Evolutionary conservation across 30 jellyfish, hydroid and myxozoan genomes (phyloP).

Genomic region (Hydra vulgaris): DNA sequence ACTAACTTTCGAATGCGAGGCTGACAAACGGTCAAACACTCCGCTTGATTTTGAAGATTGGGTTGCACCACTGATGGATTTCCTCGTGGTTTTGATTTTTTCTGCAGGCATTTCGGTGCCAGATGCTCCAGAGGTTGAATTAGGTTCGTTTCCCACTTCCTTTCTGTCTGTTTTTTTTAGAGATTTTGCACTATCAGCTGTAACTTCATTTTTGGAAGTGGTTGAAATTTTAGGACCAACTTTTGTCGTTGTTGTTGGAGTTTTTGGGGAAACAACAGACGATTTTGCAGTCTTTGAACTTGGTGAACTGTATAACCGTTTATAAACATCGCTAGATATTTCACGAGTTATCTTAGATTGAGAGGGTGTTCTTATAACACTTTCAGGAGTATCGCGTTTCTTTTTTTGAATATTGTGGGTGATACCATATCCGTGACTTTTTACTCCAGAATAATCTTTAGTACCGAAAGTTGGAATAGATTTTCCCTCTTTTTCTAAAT

Average conservation of each 20-base stretch:
- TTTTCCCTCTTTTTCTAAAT: slow-evolving; percentile 64
- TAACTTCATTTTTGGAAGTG: neutral
- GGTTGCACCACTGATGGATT: neutral
- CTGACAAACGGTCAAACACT: neutral
- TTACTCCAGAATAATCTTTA: slow-evolving; percentile 40
- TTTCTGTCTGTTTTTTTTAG: neutral
- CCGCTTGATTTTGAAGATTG: slow-evolving; percentile 8
- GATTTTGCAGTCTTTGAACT: neutral
- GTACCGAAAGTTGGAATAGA: slow-evolving; percentile 37
- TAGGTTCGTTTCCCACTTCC: neutral
- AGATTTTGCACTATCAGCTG: neutral
- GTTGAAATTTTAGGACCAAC: neutral
- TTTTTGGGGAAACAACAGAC: neutral
- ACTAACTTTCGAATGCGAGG: neutral
- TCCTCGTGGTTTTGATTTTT: neutral
- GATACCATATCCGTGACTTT: slow-evolving; percentile 82
- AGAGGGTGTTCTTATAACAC: slow-evolving; percentile 39
- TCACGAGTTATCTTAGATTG: slow-evolving; percentile 70
- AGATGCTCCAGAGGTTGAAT: slow-evolving; percentile 5
- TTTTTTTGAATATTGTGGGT: slow-evolving; percentile 38
- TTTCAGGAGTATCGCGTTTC: slow-evolving; percentile 35
- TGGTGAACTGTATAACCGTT: slow-evolving; percentile 39
- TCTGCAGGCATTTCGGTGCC: neutral
- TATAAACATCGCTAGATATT: slow-evolving; percentile 87
- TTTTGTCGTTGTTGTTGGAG: neutral